A percentile compares a stretch with the other conserved stretches of the same genome.
Evolutionary conservation across 92 coral and sea anemone genomes (phyloP).

Genomic region (Porites lobata): DNA sequence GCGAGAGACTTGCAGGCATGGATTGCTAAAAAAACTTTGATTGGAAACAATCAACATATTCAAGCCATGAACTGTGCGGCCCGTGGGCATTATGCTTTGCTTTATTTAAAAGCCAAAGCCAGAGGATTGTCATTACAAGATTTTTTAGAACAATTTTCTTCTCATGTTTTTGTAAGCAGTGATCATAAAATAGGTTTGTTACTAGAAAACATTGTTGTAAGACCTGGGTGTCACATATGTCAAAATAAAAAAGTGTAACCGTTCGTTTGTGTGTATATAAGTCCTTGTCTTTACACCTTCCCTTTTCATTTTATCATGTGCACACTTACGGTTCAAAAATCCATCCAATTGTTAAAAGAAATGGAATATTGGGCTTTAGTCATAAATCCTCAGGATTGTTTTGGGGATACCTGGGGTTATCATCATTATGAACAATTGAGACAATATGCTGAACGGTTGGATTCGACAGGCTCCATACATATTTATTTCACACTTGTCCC

Average conservation of each 20-base stretch:
- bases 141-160: background rate
- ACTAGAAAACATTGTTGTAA: background rate
- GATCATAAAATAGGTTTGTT: background rate
- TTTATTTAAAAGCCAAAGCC: background rate
- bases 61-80: background rate
- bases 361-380: too few species aligned
- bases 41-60: background rate
- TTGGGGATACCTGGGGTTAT: too few species aligned
- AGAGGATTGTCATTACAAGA: background rate
- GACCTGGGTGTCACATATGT: background rate
- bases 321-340: too few species aligned
- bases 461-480: too few species aligned
- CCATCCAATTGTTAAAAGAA: too few species aligned
- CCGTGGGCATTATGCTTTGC: background rate
- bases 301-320: too few species aligned
- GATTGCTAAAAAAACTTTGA: background rate
- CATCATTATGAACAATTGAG: too few species aligned
- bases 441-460: too few species aligned
- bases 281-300: too few species aligned
- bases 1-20: constrained; percentile 35
- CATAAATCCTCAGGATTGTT: too few species aligned
- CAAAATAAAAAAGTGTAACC: background rate
- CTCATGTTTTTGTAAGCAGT: background rate
- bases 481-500: too few species aligned
- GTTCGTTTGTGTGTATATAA: background rate